Conservation (phyloP, 2,888 invertebrate genomes). For the Cancer borealis region DNA sequence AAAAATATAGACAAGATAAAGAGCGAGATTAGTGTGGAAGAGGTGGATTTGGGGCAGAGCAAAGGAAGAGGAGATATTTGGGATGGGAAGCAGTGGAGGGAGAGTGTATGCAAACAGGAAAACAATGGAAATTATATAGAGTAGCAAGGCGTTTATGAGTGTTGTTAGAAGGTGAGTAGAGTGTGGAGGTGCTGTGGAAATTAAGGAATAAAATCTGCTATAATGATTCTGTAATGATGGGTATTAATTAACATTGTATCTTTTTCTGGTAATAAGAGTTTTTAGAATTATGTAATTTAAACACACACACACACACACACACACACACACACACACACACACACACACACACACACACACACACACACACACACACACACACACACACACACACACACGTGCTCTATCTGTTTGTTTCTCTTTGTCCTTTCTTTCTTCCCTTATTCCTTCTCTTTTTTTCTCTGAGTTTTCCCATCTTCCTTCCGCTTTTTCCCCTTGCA, state of each 20-base stretch:
- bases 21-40: neutral
- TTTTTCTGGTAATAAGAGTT: neutral
- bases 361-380: slow-evolving; percentile 41
- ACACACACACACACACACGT: neutral
- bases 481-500: neutral
- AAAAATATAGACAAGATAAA: neutral
- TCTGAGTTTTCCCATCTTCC: neutral
- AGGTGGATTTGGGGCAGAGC: neutral
- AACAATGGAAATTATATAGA: neutral
- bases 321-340: neutral
- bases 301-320: neutral
- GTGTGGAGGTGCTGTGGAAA: neutral
- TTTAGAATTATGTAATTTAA: neutral
- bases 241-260: neutral
- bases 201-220: neutral
- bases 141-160: neutral
- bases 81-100: neutral
- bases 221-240: neutral
- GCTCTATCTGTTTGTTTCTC: neutral
- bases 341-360: slow-evolving; percentile 41
- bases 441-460: neutral
- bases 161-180: neutral
- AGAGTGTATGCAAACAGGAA: neutral
- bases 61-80: neutral
- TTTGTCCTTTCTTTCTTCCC: neutral